These are phyloP conservation scores for Drosophila chauvacae DNA, from an alignment of 1,140 invertebrate species.

Conservation along the genomic window DNA sequence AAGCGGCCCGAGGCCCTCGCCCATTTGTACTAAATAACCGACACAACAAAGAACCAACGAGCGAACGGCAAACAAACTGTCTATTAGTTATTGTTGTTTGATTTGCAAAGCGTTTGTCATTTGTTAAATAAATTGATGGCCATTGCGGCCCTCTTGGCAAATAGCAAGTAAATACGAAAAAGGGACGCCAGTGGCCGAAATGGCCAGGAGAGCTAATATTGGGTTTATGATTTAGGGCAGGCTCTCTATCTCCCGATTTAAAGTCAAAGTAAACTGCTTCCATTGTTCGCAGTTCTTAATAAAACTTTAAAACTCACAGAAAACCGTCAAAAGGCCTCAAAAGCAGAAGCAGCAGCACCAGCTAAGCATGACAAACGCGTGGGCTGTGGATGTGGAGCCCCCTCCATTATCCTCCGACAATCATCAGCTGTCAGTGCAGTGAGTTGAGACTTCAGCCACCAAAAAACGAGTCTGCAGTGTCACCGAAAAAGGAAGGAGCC, in stretches of 20 bases:
- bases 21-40: constrained; percentile 77
- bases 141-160: constrained; percentile 67
- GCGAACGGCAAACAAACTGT: constrained; percentile 63
- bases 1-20: constrained; percentile 43
- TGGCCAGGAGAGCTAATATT: constrained; percentile 26
- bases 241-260: constrained; percentile 1
- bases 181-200: constrained; percentile 21
- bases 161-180: constrained; percentile 47
- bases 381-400: constrained; percentile 2
- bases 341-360: constrained; percentile 16
- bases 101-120: constrained; percentile 80
- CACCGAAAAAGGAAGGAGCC: constrained; percentile 35
- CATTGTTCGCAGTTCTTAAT: constrained; percentile 18
- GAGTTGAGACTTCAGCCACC: constrained; percentile 69
- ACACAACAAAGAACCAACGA: constrained; percentile 42
- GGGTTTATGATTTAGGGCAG: constrained; percentile 40
- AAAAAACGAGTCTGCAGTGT: constrained; percentile 58
- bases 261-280: constrained; percentile 1
- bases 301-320: constrained; percentile 32
- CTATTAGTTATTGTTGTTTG: constrained; percentile 82
- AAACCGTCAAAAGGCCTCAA: constrained; percentile 34
- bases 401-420: constrained; percentile 36
- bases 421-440: constrained; percentile 72
- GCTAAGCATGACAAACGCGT: constrained; percentile 49
- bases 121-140: constrained; percentile 82